Base-by-base conservation (phyloP, 2,888 invertebrate genomes). In the Cephus sareptanus region DNA sequence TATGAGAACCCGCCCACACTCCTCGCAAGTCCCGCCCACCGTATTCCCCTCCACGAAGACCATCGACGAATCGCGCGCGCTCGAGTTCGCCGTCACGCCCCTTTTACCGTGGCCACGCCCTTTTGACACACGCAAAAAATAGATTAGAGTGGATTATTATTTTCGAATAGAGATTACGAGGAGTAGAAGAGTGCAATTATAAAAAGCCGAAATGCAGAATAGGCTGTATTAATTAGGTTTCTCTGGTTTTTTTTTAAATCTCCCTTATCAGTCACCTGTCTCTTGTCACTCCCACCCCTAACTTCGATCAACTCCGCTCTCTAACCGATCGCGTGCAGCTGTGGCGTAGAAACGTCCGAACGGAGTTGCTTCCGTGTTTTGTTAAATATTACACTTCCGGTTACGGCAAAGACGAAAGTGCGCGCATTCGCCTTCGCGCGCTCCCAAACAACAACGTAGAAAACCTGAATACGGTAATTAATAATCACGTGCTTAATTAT, bases 151-250 rank as follows among this genome's bases (percentile, higher is more conserved):
- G 71, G 71, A 71, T 71, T 71, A 71, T 34, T 56, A 71, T 34
- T 35, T 75, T 79, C 78, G 78, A 81, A 80, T 82, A 82, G 82
- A 83, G 81, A 83, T 79, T 80, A 82, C 82, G 80, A 80, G 79
- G 79, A 83, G 77, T 80, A 82, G 81, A 83, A 80, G 83, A 82
- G 82, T 84, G 83, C 82, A 81, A 83, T 83, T 79, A 81, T 83
- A 83, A 83, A 83, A 83, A 84, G 84, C 84, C 81, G 81, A 83
- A 80, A 83, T 83, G 82, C 83, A 82, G 81, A 83, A 75, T 75
- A 75, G 78, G 78, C 76, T 77, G 75, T 77, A 70, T 35, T 71
- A 33, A 71, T 56, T 56, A 56, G 56, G 56, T 56, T 56, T 56
- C 56, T 56, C 56, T 56, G 23, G 1, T 40, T 56, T 56, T 40